A percentile compares a stretch with the other conserved stretches of the same genome.
Conservation (phyloP, 2,888 invertebrate species). For the Apoda limacodes region DNA sequence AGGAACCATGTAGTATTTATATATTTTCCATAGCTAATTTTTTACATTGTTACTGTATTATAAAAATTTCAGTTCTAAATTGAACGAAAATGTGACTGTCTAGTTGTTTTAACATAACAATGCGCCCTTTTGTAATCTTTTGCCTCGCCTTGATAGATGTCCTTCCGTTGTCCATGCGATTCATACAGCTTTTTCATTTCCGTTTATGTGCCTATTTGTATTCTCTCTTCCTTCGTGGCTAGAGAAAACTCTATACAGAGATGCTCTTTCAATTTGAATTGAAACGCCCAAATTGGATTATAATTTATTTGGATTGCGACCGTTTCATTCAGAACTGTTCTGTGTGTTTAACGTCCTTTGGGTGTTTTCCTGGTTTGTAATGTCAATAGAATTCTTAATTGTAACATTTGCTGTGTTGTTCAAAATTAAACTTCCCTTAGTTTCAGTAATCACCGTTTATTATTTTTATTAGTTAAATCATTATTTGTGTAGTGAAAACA, state of each 20-base stretch:
- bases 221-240: slow-evolving; percentile 54
- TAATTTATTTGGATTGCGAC: slow-evolving; percentile 57
- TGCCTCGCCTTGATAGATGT: slow-evolving; percentile 36
- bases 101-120: no score
- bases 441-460: no score
- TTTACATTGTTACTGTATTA: no score
- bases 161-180: slow-evolving; percentile 42
- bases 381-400: slow-evolving; percentile 20
- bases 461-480: no score
- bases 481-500: no score
- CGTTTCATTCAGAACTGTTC: slow-evolving; percentile 46
- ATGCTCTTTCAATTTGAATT: slow-evolving; percentile 64
- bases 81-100: no score
- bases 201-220: slow-evolving; percentile 62
- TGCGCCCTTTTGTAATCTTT: no score
- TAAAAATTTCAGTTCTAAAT: no score
- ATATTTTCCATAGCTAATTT: no score
- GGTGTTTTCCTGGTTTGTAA: slow-evolving; percentile 35
- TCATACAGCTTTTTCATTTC: slow-evolving; percentile 57
- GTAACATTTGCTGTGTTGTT: no score
- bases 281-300: slow-evolving; percentile 59
- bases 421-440: no score
- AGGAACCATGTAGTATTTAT: no score
- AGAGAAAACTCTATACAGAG: slow-evolving; percentile 59
- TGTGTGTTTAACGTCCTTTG: slow-evolving; percentile 39